Percentiles rank a stretch among this genome's conserved stretches.
These are phyloP conservation scores for Hyaena hyaena DNA, from an alignment of 2,113 vertebrate genomes.

Conservation along the genomic window DNA sequence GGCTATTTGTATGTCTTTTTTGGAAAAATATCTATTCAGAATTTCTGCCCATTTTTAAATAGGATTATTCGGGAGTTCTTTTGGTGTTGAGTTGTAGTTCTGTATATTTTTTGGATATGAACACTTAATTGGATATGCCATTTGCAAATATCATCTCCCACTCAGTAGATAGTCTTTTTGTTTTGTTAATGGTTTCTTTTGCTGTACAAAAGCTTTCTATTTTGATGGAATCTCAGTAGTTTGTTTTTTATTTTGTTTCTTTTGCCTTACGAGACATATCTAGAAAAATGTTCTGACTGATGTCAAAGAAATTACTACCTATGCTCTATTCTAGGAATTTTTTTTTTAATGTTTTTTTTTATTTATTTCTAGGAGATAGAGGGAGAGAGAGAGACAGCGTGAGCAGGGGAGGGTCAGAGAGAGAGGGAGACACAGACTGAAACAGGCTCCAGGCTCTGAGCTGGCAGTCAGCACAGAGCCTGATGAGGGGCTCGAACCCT, in stretches of 20 bases:
- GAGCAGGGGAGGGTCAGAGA: too few relatives aligned
- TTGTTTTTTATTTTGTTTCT: not conserved
- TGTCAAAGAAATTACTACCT: not conserved
- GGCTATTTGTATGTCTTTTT: not conserved
- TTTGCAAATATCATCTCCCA: not conserved
- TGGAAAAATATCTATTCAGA: not conserved
- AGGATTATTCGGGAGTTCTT: not conserved
- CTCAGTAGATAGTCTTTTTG: not conserved
- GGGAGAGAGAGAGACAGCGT: too few relatives aligned
- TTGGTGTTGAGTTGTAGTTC: not conserved
- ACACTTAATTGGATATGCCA: not conserved
- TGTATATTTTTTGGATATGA: not conserved
- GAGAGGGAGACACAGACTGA: too few relatives aligned
- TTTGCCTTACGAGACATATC: not conserved
- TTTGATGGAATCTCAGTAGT: not conserved
- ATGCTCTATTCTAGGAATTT: not conserved
- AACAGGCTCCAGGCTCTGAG: too few relatives aligned
- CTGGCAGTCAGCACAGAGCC: too few relatives aligned
- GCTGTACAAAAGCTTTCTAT: not conserved
- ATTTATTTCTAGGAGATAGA: too few relatives aligned
- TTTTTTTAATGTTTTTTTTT: too few relatives aligned
- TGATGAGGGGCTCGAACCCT: too few relatives aligned
- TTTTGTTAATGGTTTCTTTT: not conserved
- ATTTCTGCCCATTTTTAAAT: not conserved
- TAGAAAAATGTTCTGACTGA: not conserved